Evolutionary conservation across 2,113 vertebrate species (phyloP).

Genomic region (Brienomyrus longianalis): DNA sequence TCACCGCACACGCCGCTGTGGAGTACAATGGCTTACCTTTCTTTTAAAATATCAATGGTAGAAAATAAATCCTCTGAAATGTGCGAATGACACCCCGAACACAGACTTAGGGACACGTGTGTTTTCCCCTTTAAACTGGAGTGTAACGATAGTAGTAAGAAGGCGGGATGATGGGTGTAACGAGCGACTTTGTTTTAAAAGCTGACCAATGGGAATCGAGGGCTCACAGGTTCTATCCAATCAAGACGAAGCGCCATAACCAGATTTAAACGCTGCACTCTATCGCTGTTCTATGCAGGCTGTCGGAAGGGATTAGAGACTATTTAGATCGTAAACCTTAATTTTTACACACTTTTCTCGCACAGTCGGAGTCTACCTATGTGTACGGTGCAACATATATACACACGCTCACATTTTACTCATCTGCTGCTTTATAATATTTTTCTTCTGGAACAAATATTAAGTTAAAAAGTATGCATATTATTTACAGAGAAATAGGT

Average conservation of each 20-base stretch:
- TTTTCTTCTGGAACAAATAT: neutral
- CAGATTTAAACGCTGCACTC: neutral
- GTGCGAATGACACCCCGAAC: slow-evolving; percentile 28
- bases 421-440: neutral
- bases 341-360: neutral
- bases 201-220: slow-evolving; percentile 22
- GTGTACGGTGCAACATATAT: neutral
- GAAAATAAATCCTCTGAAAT: slow-evolving; percentile 22
- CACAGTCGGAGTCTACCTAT: neutral
- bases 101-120: slow-evolving; percentile 49
- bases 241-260: slow-evolving; percentile 1
- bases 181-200: slow-evolving; percentile 22
- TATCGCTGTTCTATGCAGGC: neutral
- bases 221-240: slow-evolving; percentile 12
- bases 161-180: slow-evolving; percentile 43
- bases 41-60: slow-evolving; percentile 38
- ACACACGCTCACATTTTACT: neutral
- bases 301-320: neutral
- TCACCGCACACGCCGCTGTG: neutral
- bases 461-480: neutral
- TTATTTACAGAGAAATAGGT: neutral
- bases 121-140: slow-evolving; percentile 47
- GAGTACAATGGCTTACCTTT: slow-evolving; percentile 47
- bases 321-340: neutral
- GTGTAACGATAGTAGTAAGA: slow-evolving; percentile 56